Base-by-base conservation (phyloP, 2,888 invertebrate species). In the Philaethria dido region DNA sequence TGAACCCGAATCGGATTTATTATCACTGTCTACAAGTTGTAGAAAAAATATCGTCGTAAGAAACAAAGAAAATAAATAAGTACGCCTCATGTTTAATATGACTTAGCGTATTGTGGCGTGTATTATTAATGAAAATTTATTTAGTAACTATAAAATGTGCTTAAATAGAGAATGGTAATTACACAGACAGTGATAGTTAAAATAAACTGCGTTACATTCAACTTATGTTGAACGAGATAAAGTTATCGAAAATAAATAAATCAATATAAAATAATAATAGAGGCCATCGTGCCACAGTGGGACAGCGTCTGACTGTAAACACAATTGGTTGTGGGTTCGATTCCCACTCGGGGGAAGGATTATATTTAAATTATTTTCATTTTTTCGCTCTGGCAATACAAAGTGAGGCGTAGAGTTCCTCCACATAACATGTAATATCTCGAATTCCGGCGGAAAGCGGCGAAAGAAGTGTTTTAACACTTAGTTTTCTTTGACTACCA, bases 1-100 rank as follows among this genome's bases (percentile, higher is more conserved):
- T 0, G 86, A 84, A 64, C 84, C 86, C 0, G 88, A 85, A 60
- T 88, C 87, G 0, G 87, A 88, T 64, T 67, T 70, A 36, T 77
- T 63, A 84, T 88, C 39, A 74, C 76, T 70, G 80, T 86, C 88
- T 71, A 52, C 3, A 69, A 25, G 25, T 9, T 25, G 39, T 22
- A 16, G n/a, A 9, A 22, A 22, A 22, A 16, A 16, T 16, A 57
- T 42, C 4, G 11, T 22, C n/a, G 8, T 39, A 57, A 39, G 2
- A 22, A 39, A 22, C 8, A 42, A 25, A 22, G 42, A 22, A 39
- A n/a, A n/a, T 3, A 11, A 16, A 42, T 22, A 42, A 42, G 11
- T 1, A 39, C n/a, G 11, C 2, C 16, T 16, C 57, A 42, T 57
- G n/a, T 42, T 57, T 25, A 42, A 42, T n/a, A n/a, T 5, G 11